These are phyloP conservation scores for Conus betulinus DNA, from an alignment of 1,140 invertebrate species.

Conservation along the genomic window DNA sequence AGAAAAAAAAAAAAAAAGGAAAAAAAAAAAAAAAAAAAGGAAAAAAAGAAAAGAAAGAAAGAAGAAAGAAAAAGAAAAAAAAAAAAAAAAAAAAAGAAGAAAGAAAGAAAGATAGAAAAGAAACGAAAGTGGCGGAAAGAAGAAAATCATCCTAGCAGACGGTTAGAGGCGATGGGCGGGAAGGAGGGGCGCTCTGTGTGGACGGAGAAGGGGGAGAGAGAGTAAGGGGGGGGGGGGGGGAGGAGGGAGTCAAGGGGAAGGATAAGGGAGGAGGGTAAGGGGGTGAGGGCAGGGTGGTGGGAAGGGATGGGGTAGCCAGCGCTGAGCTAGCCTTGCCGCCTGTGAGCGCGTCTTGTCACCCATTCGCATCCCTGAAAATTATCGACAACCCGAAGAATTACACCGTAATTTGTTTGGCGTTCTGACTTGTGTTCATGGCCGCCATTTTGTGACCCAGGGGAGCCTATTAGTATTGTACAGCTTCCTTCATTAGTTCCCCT, in stretches of 20 bases:
- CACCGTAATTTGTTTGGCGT: conserved; percentile 15
- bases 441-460: conserved; percentile 15
- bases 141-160: too few relatives aligned
- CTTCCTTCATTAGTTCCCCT: conserved; percentile 14
- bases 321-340: too few relatives aligned
- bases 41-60: background rate
- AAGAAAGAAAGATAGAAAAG: background rate
- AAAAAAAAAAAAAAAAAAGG: background rate
- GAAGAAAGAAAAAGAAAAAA: background rate
- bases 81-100: background rate
- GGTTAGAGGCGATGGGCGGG: too few relatives aligned
- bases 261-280: too few relatives aligned
- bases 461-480: conserved; percentile 28
- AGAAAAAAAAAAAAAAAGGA: background rate
- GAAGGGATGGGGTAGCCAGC: background rate
- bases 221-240: too few relatives aligned
- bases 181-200: too few relatives aligned
- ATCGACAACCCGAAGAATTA: conserved; percentile 18
- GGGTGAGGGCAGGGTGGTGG: background rate
- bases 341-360: too few relatives aligned
- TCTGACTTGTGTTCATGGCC: background rate
- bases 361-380: background rate
- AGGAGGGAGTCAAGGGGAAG: too few relatives aligned
- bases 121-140: background rate
- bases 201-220: too few relatives aligned